Evolutionary conservation across 2,113 vertebrate genomes (phyloP).

Genomic region (Cariama cristata): DNA sequence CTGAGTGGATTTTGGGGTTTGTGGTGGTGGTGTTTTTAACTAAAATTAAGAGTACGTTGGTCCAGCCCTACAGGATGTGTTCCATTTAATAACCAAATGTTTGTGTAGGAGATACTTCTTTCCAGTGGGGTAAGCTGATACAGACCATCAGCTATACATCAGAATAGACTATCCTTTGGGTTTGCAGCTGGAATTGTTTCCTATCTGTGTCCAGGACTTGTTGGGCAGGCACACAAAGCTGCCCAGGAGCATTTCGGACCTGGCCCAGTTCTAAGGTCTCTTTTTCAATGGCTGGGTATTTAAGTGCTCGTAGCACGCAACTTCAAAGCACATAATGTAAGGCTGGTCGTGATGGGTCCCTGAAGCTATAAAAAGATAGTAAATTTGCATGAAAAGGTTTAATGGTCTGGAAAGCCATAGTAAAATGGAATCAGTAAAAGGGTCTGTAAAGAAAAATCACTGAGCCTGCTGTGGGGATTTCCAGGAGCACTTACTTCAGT

Average conservation of each 20-base stretch:
- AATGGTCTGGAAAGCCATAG: conserved; percentile 30
- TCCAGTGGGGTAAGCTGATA: not conserved
- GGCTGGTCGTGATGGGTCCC: not conserved
- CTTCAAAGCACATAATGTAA: not conserved
- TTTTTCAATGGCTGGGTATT: not conserved
- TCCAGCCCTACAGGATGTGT: not conserved
- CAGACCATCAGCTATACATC: not conserved
- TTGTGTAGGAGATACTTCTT: not conserved
- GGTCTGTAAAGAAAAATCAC: not conserved
- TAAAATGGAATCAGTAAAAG: not conserved
- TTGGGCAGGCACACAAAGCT: not conserved
- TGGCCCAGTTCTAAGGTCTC: not conserved
- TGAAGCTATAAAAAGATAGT: not conserved
- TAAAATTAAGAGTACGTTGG: not conserved
- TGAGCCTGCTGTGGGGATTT: not conserved
- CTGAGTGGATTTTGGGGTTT: not conserved
- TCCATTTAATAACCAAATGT: not conserved
- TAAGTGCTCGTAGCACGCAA: not conserved
- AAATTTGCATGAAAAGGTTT: conserved; percentile 23
- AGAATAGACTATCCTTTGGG: not conserved
- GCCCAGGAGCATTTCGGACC: not conserved
- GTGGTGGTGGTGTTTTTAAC: not conserved
- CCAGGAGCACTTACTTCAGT: not conserved
- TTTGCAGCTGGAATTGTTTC: not conserved
- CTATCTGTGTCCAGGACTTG: not conserved